A percentile compares a stretch with the other conserved stretches of the same genome.
Evolutionary conservation across 2,888 invertebrate species (phyloP).

Genomic region (Eumerus sabulonum): DNA sequence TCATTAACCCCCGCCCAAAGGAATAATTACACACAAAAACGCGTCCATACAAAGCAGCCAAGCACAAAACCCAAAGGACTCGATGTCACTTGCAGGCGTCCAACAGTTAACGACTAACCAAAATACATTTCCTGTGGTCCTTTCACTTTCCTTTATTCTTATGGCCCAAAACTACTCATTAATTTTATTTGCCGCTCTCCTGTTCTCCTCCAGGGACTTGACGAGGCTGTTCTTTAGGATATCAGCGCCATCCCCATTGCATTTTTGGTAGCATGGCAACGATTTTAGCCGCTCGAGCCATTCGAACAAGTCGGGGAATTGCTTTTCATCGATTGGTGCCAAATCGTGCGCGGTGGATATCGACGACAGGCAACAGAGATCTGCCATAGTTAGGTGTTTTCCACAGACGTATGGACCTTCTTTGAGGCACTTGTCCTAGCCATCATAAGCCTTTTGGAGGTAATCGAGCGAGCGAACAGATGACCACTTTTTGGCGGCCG

Average conservation of each 20-base stretch:
- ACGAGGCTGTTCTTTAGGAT: slow-evolving; percentile 70
- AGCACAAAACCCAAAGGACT: background rate
- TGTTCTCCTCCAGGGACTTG: slow-evolving; percentile 68
- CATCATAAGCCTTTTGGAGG: slow-evolving; percentile 78
- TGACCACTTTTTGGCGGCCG: slow-evolving; percentile 79
- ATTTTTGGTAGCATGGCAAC: slow-evolving; percentile 78
- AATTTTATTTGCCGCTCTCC: slow-evolving; percentile 8
- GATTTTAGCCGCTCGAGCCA: slow-evolving; percentile 78
- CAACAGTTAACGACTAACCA: too few relatives aligned
- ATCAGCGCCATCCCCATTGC: slow-evolving; percentile 78
- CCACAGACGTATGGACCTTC: slow-evolving; percentile 75
- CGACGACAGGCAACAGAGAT: slow-evolving; percentile 79
- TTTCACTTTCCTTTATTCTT: too few relatives aligned
- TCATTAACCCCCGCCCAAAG: slow-evolving; percentile 38
- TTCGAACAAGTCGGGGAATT: slow-evolving; percentile 78
- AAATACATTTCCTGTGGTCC: background rate
- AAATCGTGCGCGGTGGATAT: slow-evolving; percentile 78
- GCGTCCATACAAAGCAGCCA: slow-evolving; percentile 19
- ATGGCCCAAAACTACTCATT: background rate
- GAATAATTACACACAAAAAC: slow-evolving; percentile 26
- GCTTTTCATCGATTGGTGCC: slow-evolving; percentile 78
- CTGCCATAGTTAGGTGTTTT: slow-evolving; percentile 79
- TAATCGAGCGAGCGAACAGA: slow-evolving; percentile 77
- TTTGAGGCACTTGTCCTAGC: slow-evolving; percentile 77
- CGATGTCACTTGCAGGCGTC: slow-evolving; percentile 35